These are phyloP conservation scores for Drosophila subsilvestris DNA, from an alignment of 2,888 invertebrate species.

Conservation along the genomic window DNA sequence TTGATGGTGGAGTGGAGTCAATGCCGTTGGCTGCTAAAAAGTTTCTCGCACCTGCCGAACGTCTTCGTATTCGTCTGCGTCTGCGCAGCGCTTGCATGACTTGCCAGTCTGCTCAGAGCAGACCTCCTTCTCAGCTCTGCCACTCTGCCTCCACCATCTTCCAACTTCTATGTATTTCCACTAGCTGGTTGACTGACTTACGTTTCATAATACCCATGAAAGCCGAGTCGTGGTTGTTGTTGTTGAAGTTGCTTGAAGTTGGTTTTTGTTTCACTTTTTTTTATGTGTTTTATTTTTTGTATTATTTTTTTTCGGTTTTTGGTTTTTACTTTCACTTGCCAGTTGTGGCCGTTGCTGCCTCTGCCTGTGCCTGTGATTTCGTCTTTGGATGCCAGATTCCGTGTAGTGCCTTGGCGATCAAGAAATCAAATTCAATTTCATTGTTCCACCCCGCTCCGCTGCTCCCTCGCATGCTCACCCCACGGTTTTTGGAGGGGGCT, in stretches of 20 bases:
- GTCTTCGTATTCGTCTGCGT: constrained; percentile 3
- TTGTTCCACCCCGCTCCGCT: constrained; percentile 47
- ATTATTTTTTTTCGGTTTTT: constrained; percentile 20
- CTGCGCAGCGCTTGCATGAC: constrained; percentile 63
- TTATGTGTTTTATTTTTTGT: background rate
- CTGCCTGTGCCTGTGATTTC: background rate
- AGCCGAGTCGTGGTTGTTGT: constrained; percentile 60
- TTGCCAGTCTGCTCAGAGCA: constrained; percentile 30
- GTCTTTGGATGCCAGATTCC: constrained; percentile 51
- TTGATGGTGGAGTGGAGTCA: constrained; percentile 47
- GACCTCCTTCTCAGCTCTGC: constrained; percentile 2
- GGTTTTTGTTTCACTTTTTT: constrained; percentile 70
- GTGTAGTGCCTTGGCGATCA: constrained; percentile 53
- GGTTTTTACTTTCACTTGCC: constrained; percentile 68
- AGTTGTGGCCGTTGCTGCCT: constrained; percentile 46
- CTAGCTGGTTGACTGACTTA: constrained; percentile 68
- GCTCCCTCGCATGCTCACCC: background rate
- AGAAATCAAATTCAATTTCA: constrained; percentile 66
- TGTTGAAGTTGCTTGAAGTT: constrained; percentile 6
- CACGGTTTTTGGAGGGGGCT: constrained; percentile 42
- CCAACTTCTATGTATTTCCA: constrained; percentile 17
- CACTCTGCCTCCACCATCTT: background rate
- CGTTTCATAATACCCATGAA: constrained; percentile 77
- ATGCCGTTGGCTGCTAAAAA: constrained; percentile 70
- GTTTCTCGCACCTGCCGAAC: constrained; percentile 61